Evolutionary conservation across 2,888 invertebrate genomes (phyloP).

Genomic region (Drosophila peninsularis): DNA sequence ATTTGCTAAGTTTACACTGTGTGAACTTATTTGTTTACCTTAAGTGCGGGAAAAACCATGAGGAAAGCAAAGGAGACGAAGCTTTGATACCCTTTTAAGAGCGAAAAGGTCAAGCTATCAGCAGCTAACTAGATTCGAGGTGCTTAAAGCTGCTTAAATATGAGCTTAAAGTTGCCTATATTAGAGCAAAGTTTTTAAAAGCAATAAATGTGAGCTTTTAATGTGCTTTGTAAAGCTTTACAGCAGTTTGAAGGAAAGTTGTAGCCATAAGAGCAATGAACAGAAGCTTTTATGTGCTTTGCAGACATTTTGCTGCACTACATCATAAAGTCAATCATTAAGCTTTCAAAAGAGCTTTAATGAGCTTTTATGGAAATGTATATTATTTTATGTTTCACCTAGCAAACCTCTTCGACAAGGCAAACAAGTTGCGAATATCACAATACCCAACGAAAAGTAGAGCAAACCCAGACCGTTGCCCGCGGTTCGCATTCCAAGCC

Average conservation of each 20-base stretch:
- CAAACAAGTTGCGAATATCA: neutral
- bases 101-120: too few relatives aligned
- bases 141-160: neutral
- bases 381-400: neutral
- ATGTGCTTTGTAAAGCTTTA: too few relatives aligned
- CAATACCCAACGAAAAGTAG: neutral
- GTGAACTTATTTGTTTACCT: constrained; percentile 25
- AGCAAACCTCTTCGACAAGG: neutral
- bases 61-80: neutral
- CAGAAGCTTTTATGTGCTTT: neutral
- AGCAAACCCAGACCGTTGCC: constrained; percentile 18
- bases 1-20: constrained; percentile 17
- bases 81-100: neutral
- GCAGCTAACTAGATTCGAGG: neutral
- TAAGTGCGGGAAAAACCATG: rapidly evolving
- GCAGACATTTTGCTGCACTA: too few relatives aligned
- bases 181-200: neutral
- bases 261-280: too few relatives aligned
- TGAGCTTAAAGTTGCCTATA: neutral
- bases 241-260: too few relatives aligned
- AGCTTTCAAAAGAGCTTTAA: neutral
- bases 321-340: too few relatives aligned
- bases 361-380: too few relatives aligned
- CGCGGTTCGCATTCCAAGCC: constrained; percentile 51
- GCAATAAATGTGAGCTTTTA: neutral